Percentiles rank a stretch among this genome's conserved stretches.
These are phyloP conservation scores for Dryomyza anilis DNA, from an alignment of 2,888 invertebrate genomes.

Conservation along the genomic window DNA sequence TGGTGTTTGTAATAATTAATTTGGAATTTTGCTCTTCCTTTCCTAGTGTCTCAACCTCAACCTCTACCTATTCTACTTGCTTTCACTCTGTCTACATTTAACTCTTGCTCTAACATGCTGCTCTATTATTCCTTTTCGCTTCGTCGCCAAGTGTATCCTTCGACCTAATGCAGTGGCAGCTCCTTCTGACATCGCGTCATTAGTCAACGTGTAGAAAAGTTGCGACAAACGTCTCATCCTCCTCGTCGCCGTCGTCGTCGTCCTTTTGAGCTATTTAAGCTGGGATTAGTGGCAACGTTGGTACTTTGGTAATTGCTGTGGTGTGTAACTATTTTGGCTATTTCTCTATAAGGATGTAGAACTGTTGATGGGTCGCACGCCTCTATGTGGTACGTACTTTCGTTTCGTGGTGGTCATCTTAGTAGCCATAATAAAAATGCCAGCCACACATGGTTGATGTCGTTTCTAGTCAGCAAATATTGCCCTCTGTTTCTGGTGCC, in stretches of 20 bases:
- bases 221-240: conserved; percentile 13
- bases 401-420: conserved; percentile 1
- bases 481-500: neutral
- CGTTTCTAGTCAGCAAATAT: neutral
- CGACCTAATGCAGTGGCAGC: conserved; percentile 1
- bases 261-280: neutral
- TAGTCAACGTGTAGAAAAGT: conserved; percentile 12
- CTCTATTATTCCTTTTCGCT: neutral
- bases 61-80: no score
- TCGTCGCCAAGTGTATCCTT: neutral
- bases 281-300: conserved; percentile 3
- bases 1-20: conserved; percentile 24
- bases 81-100: no score
- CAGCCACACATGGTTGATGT: conserved; percentile 2
- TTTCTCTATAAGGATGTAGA: no score
- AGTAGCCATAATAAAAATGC: conserved; percentile 14
- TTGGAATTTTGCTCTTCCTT: conserved; percentile 16
- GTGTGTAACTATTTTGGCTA: no score
- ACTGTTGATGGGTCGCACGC: no score
- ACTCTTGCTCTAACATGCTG: neutral
- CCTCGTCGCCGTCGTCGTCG: no score
- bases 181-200: neutral
- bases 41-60: neutral
- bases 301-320: no score
- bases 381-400: no score